Conservation (phyloP, 2,888 invertebrate species). For the Cerceris ruficornis region DNA sequence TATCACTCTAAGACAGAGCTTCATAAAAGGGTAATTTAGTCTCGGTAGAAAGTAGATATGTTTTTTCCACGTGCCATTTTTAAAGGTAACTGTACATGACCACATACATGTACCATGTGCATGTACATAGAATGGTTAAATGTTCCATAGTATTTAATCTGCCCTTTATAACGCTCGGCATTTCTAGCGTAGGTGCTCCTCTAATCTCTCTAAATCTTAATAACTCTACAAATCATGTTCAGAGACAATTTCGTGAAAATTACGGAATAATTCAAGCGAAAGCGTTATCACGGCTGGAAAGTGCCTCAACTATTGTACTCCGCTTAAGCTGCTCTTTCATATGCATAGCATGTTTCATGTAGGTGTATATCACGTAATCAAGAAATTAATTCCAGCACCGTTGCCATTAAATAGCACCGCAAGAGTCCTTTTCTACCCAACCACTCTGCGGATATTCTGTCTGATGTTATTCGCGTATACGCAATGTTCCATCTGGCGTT, state of each 20-base stretch:
- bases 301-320: conserved; percentile 65
- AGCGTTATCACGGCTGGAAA: conserved; percentile 65
- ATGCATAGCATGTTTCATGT: conserved; percentile 60
- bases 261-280: conserved; percentile 66
- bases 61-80: too few species aligned
- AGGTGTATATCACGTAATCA: conserved; percentile 60
- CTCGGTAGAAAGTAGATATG: too few species aligned
- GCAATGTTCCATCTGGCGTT: conserved; percentile 8
- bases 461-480: conserved; percentile 1
- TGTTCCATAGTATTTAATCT: conserved; percentile 36
- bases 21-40: too few species aligned
- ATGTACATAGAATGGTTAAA: not conserved
- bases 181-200: conserved; percentile 27
- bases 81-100: not conserved
- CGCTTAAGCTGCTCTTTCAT: conserved; percentile 68
- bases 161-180: conserved; percentile 37
- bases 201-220: conserved; percentile 67
- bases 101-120: not conserved
- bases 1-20: too few species aligned
- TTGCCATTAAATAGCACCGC: conserved; percentile 38
- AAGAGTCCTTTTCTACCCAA: conserved; percentile 17
- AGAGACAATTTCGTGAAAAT: conserved; percentile 67
- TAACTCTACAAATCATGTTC: conserved; percentile 64
- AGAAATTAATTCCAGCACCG: conserved; percentile 62
- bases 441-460: conserved; percentile 25